A percentile compares a stretch with the other conserved stretches of the same genome.
These are phyloP conservation scores for Clarias batrachus DNA, from an alignment of 2,113 vertebrate species.

Conservation along the genomic window DNA sequence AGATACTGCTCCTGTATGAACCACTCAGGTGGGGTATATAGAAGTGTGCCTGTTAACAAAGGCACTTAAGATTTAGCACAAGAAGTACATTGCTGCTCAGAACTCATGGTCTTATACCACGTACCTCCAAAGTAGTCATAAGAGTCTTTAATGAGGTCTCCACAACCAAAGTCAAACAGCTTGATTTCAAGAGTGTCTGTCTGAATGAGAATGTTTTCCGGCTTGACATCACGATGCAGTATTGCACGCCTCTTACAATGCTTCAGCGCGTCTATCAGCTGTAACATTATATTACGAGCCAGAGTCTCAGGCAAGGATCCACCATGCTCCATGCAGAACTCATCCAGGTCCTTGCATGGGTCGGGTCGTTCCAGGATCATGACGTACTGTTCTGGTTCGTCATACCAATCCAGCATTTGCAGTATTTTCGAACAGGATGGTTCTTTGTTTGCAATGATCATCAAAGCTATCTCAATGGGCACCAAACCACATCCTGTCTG, in stretches of 20 bases:
- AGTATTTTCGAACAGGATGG: slow-evolving; percentile 54
- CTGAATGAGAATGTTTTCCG: too few species aligned
- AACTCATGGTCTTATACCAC: neutral
- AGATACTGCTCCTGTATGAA: slow-evolving; percentile 53
- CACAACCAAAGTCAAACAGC: too few species aligned
- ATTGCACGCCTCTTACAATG: too few species aligned
- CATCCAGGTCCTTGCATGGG: slow-evolving; percentile 58
- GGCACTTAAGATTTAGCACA: too few species aligned
- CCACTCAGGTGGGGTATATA: slow-evolving; percentile 64
- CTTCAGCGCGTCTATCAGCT: slow-evolving; percentile 45
- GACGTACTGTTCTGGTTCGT: slow-evolving; percentile 35
- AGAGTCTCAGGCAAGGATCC: slow-evolving; percentile 45
- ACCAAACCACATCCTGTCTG: slow-evolving; percentile 52
- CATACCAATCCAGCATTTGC: slow-evolving; percentile 65
- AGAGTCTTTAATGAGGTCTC: slow-evolving; percentile 44
- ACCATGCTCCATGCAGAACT: slow-evolving; percentile 54
- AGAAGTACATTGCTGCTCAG: neutral
- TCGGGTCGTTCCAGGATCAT: slow-evolving; percentile 58
- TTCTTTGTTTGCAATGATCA: slow-evolving; percentile 46
- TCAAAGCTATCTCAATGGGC: slow-evolving; percentile 59
- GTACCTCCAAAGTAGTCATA: slow-evolving; percentile 59
- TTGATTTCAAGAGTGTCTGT: too few species aligned
- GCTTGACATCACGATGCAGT: too few species aligned
- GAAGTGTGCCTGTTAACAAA: slow-evolving; percentile 55
- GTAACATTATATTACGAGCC: slow-evolving; percentile 53